phyloP scores from a whole-genome alignment of 2,113 vertebrate genomes.

The Apaloderma vittatum region DNA sequence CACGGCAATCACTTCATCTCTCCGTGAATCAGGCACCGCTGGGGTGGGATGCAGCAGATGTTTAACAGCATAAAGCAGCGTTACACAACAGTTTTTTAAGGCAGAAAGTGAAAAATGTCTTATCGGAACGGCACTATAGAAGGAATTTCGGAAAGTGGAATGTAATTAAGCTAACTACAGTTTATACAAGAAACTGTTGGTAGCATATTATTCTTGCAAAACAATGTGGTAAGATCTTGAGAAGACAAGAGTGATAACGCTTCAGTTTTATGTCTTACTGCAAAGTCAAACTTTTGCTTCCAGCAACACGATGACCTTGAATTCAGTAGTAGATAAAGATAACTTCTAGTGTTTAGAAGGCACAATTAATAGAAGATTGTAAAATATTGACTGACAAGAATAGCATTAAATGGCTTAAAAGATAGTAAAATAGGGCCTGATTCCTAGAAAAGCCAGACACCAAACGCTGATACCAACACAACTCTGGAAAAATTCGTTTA shows the following conservation, averaged over 20 bases:
- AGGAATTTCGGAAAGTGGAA: constrained; percentile 47
- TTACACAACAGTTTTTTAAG: constrained; percentile 42
- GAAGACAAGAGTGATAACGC: not conserved
- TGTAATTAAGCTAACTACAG: constrained; percentile 40
- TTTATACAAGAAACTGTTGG: constrained; percentile 18
- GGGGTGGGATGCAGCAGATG: constrained; percentile 40
- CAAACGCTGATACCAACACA: not conserved
- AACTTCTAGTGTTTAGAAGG: not conserved
- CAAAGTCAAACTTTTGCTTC: not conserved
- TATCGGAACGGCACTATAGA: not conserved
- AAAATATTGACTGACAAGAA: not conserved
- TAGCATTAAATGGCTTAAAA: not conserved
- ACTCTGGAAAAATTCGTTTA: not conserved
- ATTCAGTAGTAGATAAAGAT: not conserved
- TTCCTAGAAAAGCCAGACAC: not conserved
- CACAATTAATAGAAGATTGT: not conserved
- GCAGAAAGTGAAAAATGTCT: constrained; percentile 35
- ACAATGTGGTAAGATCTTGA: not conserved
- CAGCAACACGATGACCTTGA: not conserved
- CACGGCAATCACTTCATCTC: not conserved
- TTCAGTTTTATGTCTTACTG: not conserved
- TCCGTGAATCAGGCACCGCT: not conserved
- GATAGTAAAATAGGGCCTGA: not conserved
- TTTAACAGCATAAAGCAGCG: constrained; percentile 28
- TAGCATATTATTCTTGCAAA: not conserved